Conservation (phyloP, 2,797 vertebrate species). For the Urosaurus nigricauda region DNA sequence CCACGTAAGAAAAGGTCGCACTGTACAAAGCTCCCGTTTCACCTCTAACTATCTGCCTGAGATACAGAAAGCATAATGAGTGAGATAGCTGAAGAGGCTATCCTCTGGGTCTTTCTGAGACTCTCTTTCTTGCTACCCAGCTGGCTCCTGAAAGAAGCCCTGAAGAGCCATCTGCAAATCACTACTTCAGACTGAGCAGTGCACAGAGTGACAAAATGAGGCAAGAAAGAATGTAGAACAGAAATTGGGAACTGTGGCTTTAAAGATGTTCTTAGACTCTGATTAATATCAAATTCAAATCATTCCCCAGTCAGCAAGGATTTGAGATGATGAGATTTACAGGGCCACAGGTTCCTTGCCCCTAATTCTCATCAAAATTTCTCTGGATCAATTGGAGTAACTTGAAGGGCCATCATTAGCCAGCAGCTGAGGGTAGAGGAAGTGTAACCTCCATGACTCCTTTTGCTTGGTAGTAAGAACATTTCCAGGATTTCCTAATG, state of each 20-base stretch:
- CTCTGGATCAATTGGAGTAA: background rate
- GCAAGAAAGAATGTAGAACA: background rate
- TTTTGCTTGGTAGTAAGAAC: background rate
- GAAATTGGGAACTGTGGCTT: background rate
- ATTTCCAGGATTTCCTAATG: background rate
- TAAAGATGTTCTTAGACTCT: background rate
- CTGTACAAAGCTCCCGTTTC: background rate
- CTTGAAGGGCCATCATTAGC: background rate
- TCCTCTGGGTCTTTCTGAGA: background rate
- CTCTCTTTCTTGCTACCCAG: no score
- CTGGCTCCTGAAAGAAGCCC: no score
- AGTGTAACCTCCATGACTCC: background rate
- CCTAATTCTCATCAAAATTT: background rate
- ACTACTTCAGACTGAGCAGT: background rate
- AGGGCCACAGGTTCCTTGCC: background rate
- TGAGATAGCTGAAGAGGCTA: background rate
- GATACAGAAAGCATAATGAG: background rate
- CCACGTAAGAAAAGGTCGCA: no score
- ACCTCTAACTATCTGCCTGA: background rate
- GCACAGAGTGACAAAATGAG: background rate
- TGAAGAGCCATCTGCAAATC: background rate
- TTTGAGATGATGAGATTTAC: background rate
- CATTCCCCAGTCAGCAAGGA: background rate
- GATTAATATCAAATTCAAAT: no score
- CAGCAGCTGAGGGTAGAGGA: background rate